A percentile compares a stretch with the other conserved stretches of the same genome.
Evolutionary conservation across 2,113 vertebrate species (phyloP).

Genomic region (Nettapus auritus): DNA sequence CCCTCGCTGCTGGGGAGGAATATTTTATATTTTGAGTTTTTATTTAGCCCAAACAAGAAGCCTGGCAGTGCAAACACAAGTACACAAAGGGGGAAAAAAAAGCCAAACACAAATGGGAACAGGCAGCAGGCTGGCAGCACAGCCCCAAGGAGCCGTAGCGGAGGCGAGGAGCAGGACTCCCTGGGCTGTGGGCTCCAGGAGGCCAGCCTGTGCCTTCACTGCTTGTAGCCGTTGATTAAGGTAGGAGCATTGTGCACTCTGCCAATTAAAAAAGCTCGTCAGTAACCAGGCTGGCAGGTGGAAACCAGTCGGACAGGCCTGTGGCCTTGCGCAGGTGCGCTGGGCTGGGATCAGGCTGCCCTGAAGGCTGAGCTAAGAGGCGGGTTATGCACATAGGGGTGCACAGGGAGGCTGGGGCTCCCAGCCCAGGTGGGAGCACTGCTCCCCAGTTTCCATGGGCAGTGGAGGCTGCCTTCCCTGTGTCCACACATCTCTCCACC

Average conservation of each 20-base stretch:
- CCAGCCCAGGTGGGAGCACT: neutral
- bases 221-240: neutral
- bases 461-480: neutral
- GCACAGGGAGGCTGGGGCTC: neutral
- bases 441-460: neutral
- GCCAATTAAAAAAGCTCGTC: neutral
- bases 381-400: neutral
- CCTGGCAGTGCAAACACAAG: neutral
- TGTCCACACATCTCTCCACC: neutral
- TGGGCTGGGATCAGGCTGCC: neutral
- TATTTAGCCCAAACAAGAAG: neutral
- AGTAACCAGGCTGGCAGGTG: neutral
- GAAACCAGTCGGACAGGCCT: neutral
- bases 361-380: neutral
- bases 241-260: neutral
- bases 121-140: neutral
- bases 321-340: neutral
- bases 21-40: neutral
- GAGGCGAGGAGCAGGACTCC: constrained; percentile 18
- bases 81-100: neutral
- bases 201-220: neutral
- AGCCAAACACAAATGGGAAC: neutral
- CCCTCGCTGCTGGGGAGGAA: neutral
- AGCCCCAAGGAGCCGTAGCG: neutral
- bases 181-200: neutral